phyloP scores from a whole-genome alignment of 2,797 vertebrate species.

The Danio jaintianensis region DNA sequence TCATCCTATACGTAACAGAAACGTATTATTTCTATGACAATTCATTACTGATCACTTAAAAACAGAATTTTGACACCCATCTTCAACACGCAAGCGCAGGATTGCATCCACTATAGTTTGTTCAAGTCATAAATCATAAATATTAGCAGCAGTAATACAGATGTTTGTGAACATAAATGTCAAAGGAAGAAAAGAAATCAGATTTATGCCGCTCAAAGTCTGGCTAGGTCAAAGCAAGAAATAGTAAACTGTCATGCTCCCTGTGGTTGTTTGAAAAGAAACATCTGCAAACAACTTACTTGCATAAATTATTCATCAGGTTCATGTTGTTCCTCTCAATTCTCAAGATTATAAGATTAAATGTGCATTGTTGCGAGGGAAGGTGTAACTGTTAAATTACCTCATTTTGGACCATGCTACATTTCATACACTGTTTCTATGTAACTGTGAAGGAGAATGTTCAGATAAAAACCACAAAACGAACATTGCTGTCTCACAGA shows the following conservation, averaged over 20 bases:
- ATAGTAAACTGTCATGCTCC: constrained; percentile 20
- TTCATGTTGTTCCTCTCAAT: constrained; percentile 44
- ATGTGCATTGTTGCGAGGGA: background rate
- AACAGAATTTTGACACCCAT: no score
- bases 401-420: background rate
- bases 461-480: constrained; percentile 45
- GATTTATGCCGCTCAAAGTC: constrained; percentile 1
- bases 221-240: constrained; percentile 12
- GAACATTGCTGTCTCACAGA: constrained; percentile 26
- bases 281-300: constrained; percentile 47
- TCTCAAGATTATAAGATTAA: constrained; percentile 35
- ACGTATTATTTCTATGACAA: no score
- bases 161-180: background rate
- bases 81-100: background rate
- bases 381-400: constrained; percentile 21
- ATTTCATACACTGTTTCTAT: constrained; percentile 2
- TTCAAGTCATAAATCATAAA: background rate
- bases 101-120: background rate
- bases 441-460: constrained; percentile 7
- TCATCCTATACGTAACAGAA: no score
- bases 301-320: constrained; percentile 47
- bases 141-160: background rate
- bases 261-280: constrained; percentile 20
- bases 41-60: background rate
- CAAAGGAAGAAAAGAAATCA: background rate